A percentile compares a stretch with the other conserved stretches of the same genome.
These are phyloP conservation scores for Sakesphorus luctuosus DNA, from an alignment of 2,113 vertebrate genomes.

Conservation along the genomic window DNA sequence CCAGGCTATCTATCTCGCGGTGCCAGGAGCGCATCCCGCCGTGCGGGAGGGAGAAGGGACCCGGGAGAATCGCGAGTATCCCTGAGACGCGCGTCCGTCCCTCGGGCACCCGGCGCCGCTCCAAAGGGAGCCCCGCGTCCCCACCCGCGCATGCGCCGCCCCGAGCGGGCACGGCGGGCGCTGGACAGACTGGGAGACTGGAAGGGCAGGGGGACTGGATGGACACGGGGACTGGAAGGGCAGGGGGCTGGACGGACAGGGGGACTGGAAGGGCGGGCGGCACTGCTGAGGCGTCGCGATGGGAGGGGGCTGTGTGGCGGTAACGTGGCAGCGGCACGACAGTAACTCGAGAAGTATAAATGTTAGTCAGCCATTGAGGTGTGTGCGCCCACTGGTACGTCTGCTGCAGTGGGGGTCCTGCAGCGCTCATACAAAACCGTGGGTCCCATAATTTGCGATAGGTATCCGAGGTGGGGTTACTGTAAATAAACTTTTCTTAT, in stretches of 20 bases:
- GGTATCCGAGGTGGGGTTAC: not conserved
- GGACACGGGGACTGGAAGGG: not conserved
- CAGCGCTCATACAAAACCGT: not conserved
- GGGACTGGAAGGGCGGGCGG: not conserved
- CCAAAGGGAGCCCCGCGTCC: not conserved
- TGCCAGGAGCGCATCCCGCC: not conserved
- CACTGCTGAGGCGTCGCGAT: not conserved
- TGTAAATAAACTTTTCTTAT: not conserved
- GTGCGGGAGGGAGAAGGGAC: not conserved
- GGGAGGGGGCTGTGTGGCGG: not conserved
- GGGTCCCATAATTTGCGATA: not conserved
- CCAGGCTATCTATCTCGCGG: rapidly evolving
- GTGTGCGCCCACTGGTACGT: rapidly evolving
- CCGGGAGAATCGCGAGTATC: rapidly evolving
- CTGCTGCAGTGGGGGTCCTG: rapidly evolving
- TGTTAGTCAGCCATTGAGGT: rapidly evolving
- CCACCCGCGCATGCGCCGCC: not conserved
- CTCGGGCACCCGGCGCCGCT: not conserved
- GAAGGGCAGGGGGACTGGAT: not conserved
- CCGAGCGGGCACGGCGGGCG: not conserved
- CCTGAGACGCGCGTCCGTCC: not conserved
- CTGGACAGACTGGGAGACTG: too few species aligned
- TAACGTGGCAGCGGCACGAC: not conserved
- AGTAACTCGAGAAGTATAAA: not conserved
- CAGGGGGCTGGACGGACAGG: not conserved